Evolutionary conservation across 2,888 invertebrate species (phyloP), one percentile per base, ranked within the genome.

Genomic region (Ophion costatus): DNA sequence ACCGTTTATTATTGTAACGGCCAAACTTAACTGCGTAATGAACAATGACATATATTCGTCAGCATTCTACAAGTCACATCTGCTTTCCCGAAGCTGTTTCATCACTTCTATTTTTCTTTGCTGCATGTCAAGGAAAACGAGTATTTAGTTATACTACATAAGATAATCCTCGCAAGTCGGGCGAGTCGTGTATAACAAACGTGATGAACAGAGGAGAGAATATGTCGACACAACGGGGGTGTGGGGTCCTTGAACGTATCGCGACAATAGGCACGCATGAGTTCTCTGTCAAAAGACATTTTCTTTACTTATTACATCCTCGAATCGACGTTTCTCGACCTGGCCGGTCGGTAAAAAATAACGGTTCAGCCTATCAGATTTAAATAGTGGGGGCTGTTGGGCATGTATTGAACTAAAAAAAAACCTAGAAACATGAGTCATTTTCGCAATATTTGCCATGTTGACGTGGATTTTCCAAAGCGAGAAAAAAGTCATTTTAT

Each of bases 81-180:
- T 59, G 22, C 59, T 66, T 77, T 69, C 59, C 69, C 59, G 24
- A 42, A 33, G 88, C 88, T 71, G 86, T 88, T 64, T 77, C 29
- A 57, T 61, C 51, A 70, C 57, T 59, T 14, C 11, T 73, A 45
- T 84, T 73, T 81, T 75, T 70, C 67, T 75, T 84, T 83, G 82
- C 86, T 88, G 83, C 88, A 76, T 91, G 91, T 91, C 91, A 91
- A 91, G 91, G 91, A 89, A 90, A 91, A 89, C 90, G 75, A 83
- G 89, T 87, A 82, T 84, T 74, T 79, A 82, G 84, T 51, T 66
- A 69, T 61, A 67, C 69, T 59, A 42, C 33, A 17, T 64, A 24
- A 74, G 69, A 70, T 80, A 59, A 64, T 79, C 64, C 20, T 80
- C 79, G 79, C 73, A 57, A 79, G 74, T 76, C 73, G 77, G 70